Conservation (phyloP, 2,797 vertebrate genomes). For the Lacerta agilis region DNA sequence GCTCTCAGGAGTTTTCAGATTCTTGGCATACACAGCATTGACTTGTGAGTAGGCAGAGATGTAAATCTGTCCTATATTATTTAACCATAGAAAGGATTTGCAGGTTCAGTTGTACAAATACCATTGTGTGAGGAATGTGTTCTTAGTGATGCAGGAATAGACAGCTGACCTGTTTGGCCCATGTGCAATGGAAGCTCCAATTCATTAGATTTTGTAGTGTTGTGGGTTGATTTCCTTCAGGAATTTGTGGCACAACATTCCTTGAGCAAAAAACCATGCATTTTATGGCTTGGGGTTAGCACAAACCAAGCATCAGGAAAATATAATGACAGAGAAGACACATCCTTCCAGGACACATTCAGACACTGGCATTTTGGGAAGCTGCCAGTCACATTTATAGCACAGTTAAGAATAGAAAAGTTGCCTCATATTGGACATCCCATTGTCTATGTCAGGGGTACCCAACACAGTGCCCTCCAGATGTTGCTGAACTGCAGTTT, state of each 20-base stretch:
- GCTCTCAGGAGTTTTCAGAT: neutral
- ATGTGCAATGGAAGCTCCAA: neutral
- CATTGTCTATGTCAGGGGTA: neutral
- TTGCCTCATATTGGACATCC: neutral
- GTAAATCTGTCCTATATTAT: neutral
- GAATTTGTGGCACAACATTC: neutral
- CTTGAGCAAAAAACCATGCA: neutral
- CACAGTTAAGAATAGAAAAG: neutral
- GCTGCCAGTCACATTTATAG: neutral
- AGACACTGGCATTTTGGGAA: neutral
- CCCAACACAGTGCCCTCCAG: neutral
- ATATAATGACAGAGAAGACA: neutral
- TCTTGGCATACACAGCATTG: neutral
- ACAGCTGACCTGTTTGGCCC: neutral
- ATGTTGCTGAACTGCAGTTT: neutral
- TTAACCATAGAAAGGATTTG: neutral
- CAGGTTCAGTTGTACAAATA: neutral
- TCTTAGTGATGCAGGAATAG: neutral
- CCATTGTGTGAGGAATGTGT: neutral
- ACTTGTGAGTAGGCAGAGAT: neutral
- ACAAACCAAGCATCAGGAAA: neutral
- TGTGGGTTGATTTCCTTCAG: neutral
- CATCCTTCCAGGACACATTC: neutral
- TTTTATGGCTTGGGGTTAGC: slow-evolving; percentile 2
- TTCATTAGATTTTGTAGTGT: neutral